Evolutionary conservation across 2,113 vertebrate species (phyloP), one percentile per base, ranked within the genome.

Genomic region (Propithecus coquereli): DNA sequence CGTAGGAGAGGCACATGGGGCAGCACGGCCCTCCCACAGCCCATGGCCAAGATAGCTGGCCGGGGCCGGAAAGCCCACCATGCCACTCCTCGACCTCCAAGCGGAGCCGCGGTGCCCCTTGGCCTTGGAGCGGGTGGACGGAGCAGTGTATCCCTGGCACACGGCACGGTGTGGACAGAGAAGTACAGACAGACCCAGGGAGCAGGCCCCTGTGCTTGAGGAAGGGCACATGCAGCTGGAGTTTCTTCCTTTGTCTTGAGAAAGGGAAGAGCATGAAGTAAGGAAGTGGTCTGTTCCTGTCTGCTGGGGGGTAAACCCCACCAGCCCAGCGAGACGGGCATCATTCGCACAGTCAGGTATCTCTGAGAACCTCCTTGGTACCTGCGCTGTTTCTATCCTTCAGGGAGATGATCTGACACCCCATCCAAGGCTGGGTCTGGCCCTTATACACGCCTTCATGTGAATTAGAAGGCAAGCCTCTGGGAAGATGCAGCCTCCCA

Each of bases 21-120:
- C 40, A 1, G 52, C 7, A n/a, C 2, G 9, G 40, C 18, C 27
- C 25, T 63, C 17, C 54, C 32, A 37, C 37, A 27, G 43, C 52
- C 71, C 6, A 2, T 0, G 0, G 25, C 85, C 16, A 16, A 14
- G 50, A 32, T 6, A 16, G 50, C 54, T 16, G 1, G 70, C 37
- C 30, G 8, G n/a, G 52, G 22, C 3, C 1, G 0, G 34, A 52
- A 3, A 5, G 18, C 27, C 68, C 3, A 1, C 65, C n/a, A 12
- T 0, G 2, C n/a, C 25, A 2, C 2, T 2, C 8, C 10, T 17
- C 74, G 8, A 18, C 47, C 40, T 3, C 43, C 68, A 20, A 0
- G 0, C 0, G 8, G 37, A 5, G 50, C 17, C 0, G 0, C 5
- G 0, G 0, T 30, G 65, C 10, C 1, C 61, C 73, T 9, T 11